Percentiles rank a stretch among this genome's conserved stretches.
Conservation (phyloP, 2,888 invertebrate species). For the Synanthedon formicaeformis region DNA sequence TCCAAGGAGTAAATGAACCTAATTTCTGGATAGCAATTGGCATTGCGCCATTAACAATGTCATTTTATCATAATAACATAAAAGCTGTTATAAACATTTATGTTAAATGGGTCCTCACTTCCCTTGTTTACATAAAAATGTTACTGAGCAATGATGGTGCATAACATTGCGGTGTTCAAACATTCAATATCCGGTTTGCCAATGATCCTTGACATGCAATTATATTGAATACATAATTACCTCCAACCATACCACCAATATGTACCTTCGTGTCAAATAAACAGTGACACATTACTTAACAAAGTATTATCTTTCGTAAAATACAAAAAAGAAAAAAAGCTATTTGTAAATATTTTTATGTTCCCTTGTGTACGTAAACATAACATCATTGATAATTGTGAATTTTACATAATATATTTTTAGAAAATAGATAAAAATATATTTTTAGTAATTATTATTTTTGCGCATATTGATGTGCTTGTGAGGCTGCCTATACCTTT, state of each 20-base stretch:
- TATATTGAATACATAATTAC: slow-evolving; percentile 5
- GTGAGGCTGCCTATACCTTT: too few species aligned
- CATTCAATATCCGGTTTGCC: slow-evolving; percentile 6
- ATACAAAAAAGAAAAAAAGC: too few species aligned
- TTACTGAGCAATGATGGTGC: neutral
- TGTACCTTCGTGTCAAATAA: neutral
- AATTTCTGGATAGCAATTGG: slow-evolving; percentile 23
- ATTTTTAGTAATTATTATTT: too few species aligned
- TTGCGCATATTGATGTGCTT: too few species aligned
- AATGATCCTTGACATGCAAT: slow-evolving; percentile 18
- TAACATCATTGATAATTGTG: too few species aligned
- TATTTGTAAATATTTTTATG: too few species aligned
- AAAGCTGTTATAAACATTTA: slow-evolving; percentile 21
- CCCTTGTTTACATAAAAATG: neutral
- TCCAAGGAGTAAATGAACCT: slow-evolving; percentile 18
- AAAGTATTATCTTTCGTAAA: too few species aligned
- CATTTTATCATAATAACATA: slow-evolving; percentile 28
- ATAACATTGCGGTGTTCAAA: slow-evolving; percentile 2
- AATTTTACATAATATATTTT: too few species aligned
- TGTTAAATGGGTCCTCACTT: neutral
- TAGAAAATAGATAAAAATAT: too few species aligned
- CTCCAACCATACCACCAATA: slow-evolving; percentile 9
- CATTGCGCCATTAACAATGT: slow-evolving; percentile 25
- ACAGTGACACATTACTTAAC: too few species aligned
- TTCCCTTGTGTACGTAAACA: too few species aligned